Conservation (phyloP, 2,797 vertebrate species). For the Sebastes variabilis region DNA sequence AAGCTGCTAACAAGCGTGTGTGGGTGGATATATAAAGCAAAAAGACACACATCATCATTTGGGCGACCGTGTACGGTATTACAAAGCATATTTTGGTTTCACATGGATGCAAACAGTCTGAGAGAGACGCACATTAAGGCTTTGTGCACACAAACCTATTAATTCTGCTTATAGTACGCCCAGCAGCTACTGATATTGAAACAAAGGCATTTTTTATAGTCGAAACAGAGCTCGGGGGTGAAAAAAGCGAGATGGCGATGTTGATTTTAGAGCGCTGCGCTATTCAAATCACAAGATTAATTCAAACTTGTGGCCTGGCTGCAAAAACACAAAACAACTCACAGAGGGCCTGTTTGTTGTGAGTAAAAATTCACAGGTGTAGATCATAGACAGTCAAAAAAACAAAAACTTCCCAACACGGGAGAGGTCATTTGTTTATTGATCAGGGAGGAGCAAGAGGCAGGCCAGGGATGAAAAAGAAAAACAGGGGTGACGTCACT, state of each 20-base stretch:
- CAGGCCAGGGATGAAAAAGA: constrained; percentile 56
- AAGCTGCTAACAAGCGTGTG: constrained; percentile 29
- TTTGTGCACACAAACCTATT: constrained; percentile 27
- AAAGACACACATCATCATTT: constrained; percentile 31
- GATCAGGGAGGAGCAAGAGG: constrained; percentile 50
- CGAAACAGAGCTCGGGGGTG: constrained; percentile 27
- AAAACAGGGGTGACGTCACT: constrained; percentile 65
- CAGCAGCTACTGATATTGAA: constrained; percentile 16
- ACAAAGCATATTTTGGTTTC: constrained; percentile 44
- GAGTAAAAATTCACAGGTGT: constrained; percentile 22
- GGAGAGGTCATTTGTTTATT: constrained; percentile 70
- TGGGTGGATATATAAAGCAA: constrained; percentile 48
- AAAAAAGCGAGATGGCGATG: not conserved
- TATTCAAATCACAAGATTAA: constrained; percentile 48
- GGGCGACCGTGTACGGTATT: constrained; percentile 3
- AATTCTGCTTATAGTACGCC: constrained; percentile 7
- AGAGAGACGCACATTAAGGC: not conserved
- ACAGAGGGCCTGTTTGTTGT: constrained; percentile 4
- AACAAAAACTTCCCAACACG: not conserved
- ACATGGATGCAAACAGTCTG: constrained; percentile 4
- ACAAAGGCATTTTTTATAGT: constrained; percentile 15
- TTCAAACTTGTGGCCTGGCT: constrained; percentile 39
- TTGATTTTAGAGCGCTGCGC: constrained; percentile 16
- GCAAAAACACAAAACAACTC: constrained; percentile 7
- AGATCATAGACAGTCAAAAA: constrained; percentile 56